Evolutionary conservation across 2,888 invertebrate species (phyloP).

Genomic region (Neoascia interrupta): DNA sequence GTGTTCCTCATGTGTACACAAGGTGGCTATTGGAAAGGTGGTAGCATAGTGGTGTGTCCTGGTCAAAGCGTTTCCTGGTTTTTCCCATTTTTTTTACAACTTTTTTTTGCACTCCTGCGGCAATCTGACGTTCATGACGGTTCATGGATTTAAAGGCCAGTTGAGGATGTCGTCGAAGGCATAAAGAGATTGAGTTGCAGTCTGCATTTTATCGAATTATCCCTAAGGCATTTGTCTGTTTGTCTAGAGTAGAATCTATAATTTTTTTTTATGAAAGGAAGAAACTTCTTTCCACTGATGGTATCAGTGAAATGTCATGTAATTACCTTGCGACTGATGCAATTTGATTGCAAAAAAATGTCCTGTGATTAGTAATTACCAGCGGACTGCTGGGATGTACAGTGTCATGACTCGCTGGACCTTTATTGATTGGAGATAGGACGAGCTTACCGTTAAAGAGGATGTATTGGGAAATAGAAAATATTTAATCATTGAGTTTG

Average conservation of each 20-base stretch:
- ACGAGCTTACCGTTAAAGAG: too few species aligned
- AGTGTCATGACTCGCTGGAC: too few species aligned
- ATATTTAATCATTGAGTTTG: too few species aligned
- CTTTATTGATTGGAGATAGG: too few species aligned
- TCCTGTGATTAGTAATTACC: conserved; percentile 73
- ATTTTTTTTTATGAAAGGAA: conserved; percentile 57
- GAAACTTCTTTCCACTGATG: conserved; percentile 42
- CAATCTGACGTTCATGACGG: conserved; percentile 1
- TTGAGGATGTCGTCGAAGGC: conserved; percentile 34
- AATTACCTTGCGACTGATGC: conserved; percentile 61
- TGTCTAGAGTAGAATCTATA: conserved; percentile 37
- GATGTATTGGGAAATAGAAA: too few species aligned
- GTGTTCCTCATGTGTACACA: conserved; percentile 30
- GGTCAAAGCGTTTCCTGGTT: conserved; percentile 60
- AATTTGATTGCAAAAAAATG: conserved; percentile 37
- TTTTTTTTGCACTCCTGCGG: conserved; percentile 17
- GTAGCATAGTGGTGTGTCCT: conserved; percentile 48
- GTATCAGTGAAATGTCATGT: conserved; percentile 60
- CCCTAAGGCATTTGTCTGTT: conserved; percentile 43
- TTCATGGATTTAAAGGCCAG: conserved; percentile 27
- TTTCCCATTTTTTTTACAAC: conserved; percentile 1
- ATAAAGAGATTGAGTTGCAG: conserved; percentile 38
- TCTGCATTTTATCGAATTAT: conserved; percentile 58
- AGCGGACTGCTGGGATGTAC: conserved; percentile 16
- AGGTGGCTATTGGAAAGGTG: conserved; percentile 45